Conservation (phyloP, 2,113 vertebrate species). For the Cephalopholis sonnerati region DNA sequence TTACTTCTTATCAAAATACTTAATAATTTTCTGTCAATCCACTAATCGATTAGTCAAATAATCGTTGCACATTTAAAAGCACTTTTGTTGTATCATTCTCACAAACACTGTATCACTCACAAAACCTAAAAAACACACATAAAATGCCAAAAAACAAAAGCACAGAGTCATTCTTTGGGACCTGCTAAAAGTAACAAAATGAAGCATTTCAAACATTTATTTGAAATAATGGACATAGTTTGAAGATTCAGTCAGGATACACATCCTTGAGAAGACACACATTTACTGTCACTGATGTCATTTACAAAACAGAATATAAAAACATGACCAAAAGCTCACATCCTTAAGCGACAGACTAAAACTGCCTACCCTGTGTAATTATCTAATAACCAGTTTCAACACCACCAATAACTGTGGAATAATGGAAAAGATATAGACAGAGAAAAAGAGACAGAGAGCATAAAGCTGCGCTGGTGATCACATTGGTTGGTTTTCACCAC, state of each 20-base stretch:
- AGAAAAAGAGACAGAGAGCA: not conserved
- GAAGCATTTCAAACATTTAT: constrained; percentile 63
- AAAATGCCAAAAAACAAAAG: not conserved
- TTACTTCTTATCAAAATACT: no score
- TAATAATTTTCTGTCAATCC: no score
- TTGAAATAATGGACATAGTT: constrained; percentile 51
- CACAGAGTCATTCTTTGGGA: not conserved
- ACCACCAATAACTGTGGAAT: constrained; percentile 23
- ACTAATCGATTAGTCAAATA: no score
- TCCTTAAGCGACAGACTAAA: constrained; percentile 47
- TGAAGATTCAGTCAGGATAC: constrained; percentile 17
- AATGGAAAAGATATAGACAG: constrained; percentile 12
- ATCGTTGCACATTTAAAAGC: not conserved
- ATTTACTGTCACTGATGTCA: constrained; percentile 42
- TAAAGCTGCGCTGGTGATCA: constrained; percentile 44
- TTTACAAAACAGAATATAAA: constrained; percentile 53
- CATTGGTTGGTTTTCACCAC: constrained; percentile 43
- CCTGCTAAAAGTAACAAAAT: not conserved
- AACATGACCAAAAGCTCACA: constrained; percentile 45
- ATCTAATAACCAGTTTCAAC: constrained; percentile 67
- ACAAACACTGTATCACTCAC: not conserved
- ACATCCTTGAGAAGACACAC: constrained; percentile 33
- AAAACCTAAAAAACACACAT: no score
- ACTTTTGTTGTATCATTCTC: not conserved
- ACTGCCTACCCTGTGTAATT: constrained; percentile 47